Evolutionary conservation across 1,140 invertebrate species (phyloP).

Genomic region (Zophobas morio): DNA sequence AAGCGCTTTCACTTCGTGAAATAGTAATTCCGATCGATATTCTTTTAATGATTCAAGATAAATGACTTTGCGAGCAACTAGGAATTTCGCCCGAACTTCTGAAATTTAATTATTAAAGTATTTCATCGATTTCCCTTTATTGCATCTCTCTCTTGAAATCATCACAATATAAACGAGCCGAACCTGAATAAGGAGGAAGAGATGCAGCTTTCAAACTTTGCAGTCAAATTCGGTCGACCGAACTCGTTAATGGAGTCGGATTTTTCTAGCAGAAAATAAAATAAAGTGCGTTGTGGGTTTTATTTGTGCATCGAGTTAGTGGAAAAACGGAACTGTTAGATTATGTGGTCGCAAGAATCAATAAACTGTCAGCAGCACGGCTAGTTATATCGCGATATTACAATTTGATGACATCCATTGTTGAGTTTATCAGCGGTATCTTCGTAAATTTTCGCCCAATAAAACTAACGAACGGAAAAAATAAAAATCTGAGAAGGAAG

Average conservation of each 20-base stretch:
- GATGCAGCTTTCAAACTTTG: slow-evolving; percentile 21
- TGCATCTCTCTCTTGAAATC: slow-evolving; percentile 19
- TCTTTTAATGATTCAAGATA: slow-evolving; percentile 31
- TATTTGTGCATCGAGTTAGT: too few relatives aligned
- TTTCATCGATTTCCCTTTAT: slow-evolving; percentile 38
- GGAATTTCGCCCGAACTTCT: slow-evolving; percentile 37
- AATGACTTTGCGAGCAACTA: slow-evolving; percentile 12
- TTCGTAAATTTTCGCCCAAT: background rate
- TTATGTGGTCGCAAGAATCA: too few relatives aligned
- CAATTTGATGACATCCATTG: slow-evolving; percentile 10
- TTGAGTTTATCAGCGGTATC: slow-evolving; percentile 6
- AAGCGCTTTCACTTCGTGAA: background rate
- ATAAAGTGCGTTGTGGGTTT: too few relatives aligned
- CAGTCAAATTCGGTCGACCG: slow-evolving; percentile 6
- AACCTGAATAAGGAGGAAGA: slow-evolving; percentile 17
- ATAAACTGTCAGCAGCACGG: too few relatives aligned
- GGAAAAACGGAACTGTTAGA: too few relatives aligned
- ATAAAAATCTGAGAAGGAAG: slow-evolving; percentile 13
- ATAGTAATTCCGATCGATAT: slow-evolving; percentile 18
- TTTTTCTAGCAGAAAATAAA: background rate
- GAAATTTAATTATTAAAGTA: slow-evolving; percentile 42
- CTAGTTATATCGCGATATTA: background rate
- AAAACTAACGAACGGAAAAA: slow-evolving; percentile 10
- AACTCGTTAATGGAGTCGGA: background rate
- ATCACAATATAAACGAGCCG: slow-evolving; percentile 24